phyloP scores from a whole-genome alignment of 2,113 vertebrate species.

The Leucopternis melanops region DNA sequence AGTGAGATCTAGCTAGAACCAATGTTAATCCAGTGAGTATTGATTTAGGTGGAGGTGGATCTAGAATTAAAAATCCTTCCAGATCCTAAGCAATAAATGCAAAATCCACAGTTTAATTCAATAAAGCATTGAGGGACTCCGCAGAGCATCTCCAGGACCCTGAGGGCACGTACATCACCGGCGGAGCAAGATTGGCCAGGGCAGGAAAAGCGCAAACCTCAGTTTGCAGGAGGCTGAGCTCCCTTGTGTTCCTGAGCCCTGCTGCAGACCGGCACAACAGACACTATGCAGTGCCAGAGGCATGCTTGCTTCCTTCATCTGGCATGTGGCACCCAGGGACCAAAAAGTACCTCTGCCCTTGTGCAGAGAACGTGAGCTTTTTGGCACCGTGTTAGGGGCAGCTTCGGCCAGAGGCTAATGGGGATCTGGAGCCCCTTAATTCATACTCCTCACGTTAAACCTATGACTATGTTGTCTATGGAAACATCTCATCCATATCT shows the following conservation, averaged over 20 bases:
- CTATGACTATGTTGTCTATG: neutral
- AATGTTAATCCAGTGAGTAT: neutral
- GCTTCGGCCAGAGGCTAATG: neutral
- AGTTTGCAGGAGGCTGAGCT: neutral
- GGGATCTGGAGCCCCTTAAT: neutral
- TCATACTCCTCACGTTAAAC: neutral
- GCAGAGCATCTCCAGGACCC: accelerated
- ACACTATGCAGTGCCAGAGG: neutral
- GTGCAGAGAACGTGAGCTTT: neutral
- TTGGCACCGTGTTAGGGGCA: neutral
- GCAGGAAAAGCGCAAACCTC: neutral
- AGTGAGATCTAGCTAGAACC: neutral
- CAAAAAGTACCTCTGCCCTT: neutral
- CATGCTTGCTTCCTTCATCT: accelerated
- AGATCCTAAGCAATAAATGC: neutral
- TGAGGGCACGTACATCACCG: neutral
- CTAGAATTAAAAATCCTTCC: neutral
- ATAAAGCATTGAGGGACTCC: neutral
- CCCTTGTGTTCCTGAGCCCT: neutral
- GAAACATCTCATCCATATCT: neutral
- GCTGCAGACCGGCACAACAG: neutral
- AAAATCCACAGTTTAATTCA: neutral
- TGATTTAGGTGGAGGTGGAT: neutral
- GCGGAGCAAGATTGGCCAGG: neutral
- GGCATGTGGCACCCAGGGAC: neutral